Conservation (phyloP, 2,113 vertebrate species). For the Gopherus flavomarginatus region DNA sequence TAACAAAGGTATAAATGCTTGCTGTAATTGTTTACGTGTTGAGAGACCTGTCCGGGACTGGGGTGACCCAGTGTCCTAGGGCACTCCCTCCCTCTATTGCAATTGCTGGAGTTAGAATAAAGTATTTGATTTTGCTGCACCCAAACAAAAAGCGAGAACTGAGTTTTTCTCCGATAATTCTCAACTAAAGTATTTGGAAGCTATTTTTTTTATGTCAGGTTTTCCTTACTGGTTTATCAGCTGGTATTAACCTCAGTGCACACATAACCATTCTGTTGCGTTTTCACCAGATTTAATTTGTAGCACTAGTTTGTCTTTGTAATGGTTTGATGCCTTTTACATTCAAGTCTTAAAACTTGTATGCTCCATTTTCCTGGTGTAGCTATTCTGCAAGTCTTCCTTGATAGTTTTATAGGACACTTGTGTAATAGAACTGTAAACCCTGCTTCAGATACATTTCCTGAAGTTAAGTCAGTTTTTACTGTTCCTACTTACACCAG, state of each 20-base stretch:
- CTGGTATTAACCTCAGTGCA: conserved; percentile 12
- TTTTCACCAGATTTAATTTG: conserved; percentile 40
- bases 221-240: conserved; percentile 12
- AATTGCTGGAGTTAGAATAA: too few relatives aligned
- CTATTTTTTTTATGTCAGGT: not conserved
- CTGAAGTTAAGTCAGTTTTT: not conserved
- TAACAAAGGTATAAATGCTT: too few relatives aligned
- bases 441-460: not conserved
- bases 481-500: not conserved
- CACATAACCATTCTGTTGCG: conserved; percentile 11
- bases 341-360: conserved; percentile 34
- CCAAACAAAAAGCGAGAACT: too few relatives aligned
- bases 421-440: conserved; percentile 35
- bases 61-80: too few relatives aligned
- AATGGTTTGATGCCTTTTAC: conserved; percentile 55
- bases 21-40: too few relatives aligned
- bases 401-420: conserved; percentile 23
- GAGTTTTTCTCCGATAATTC: too few relatives aligned
- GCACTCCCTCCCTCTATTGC: too few relatives aligned
- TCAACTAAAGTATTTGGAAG: not conserved
- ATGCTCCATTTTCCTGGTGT: conserved; percentile 39
- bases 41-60: too few relatives aligned
- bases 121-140: too few relatives aligned
- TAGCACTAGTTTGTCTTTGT: conserved; percentile 35
- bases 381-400: conserved; percentile 30